Conservation (phyloP, 2,113 vertebrate species). For the Bubo bubo region DNA sequence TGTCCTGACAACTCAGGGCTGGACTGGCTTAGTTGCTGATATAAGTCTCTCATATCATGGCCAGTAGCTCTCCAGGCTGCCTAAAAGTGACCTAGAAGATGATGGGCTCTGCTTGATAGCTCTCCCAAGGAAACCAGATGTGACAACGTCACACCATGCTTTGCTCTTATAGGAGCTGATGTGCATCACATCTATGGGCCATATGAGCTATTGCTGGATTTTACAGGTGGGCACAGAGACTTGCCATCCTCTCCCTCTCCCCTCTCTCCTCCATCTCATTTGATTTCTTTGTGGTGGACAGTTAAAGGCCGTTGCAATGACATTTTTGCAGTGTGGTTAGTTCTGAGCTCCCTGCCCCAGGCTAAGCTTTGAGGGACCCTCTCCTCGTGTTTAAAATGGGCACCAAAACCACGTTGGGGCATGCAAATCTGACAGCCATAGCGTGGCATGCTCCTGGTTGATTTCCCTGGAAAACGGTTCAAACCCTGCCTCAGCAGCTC, state of each 20-base stretch:
- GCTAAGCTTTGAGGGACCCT: neutral
- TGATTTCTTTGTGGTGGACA: neutral
- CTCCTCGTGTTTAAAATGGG: neutral
- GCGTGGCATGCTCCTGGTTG: rapidly evolving
- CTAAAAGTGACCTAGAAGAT: neutral
- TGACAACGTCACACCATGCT: neutral
- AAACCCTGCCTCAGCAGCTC: neutral
- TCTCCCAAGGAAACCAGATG: neutral
- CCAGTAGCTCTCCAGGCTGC: neutral
- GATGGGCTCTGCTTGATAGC: neutral
- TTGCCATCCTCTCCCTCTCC: neutral
- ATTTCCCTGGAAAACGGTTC: neutral
- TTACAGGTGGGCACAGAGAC: neutral
- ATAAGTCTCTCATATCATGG: neutral
- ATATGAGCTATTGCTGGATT: neutral
- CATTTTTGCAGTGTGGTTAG: neutral
- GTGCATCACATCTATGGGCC: rapidly evolving
- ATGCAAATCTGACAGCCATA: neutral
- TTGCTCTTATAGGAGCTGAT: neutral
- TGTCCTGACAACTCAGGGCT: neutral
- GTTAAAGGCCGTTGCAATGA: neutral
- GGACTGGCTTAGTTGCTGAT: neutral
- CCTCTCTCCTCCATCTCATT: neutral
- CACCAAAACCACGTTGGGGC: neutral
- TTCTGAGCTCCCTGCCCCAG: neutral